phyloP scores from a whole-genome alignment of 2,113 vertebrate species.

The Delphinapterus leucas region DNA sequence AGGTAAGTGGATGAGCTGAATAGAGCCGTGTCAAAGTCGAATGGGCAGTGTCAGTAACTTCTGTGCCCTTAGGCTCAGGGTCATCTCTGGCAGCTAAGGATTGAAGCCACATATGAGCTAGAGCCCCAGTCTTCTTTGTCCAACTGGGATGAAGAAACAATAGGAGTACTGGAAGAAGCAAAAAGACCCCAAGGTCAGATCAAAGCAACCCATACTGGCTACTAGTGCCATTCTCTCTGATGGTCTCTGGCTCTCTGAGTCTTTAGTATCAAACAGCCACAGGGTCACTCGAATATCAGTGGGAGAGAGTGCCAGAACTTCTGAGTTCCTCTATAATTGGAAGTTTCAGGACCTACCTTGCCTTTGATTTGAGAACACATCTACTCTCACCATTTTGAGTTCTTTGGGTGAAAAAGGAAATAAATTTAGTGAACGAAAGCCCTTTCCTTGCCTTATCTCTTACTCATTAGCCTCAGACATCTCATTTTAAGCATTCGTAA shows the following conservation, averaged over 20 bases:
- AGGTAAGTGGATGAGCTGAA: neutral
- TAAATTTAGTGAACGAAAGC: neutral
- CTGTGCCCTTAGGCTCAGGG: neutral
- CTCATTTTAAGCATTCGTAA: neutral
- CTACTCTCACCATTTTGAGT: neutral
- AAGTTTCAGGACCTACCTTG: neutral
- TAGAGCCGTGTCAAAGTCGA: neutral
- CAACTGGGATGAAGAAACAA: neutral
- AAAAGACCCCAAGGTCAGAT: neutral
- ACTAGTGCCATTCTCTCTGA: neutral
- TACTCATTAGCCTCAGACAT: neutral
- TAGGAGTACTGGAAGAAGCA: neutral
- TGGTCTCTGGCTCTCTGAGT: neutral
- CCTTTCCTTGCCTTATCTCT: neutral
- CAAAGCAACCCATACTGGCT: neutral
- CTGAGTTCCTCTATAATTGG: neutral
- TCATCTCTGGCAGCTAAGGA: neutral
- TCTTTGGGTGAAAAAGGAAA: slow-evolving; percentile 8
- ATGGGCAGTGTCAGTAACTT: neutral
- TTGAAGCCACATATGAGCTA: neutral
- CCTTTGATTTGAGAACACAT: slow-evolving; percentile 14
- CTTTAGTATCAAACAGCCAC: neutral
- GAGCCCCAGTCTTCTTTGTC: neutral
- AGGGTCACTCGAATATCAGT: neutral
- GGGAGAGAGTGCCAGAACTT: neutral